These are phyloP conservation scores for Sus scrofa DNA, from an alignment of 2,113 vertebrate species.

Conservation along the genomic window DNA sequence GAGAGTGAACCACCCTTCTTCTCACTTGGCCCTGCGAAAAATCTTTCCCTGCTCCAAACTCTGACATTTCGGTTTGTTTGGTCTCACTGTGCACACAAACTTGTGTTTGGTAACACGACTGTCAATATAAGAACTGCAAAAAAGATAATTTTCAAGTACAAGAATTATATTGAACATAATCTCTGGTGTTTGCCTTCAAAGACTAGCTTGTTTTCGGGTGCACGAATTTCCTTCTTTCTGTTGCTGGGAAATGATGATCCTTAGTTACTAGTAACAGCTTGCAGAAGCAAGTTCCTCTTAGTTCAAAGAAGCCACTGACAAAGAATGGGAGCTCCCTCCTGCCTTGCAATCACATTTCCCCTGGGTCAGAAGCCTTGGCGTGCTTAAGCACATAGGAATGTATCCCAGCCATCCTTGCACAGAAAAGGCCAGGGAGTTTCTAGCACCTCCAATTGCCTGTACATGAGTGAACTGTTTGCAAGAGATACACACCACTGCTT, in stretches of 20 bases:
- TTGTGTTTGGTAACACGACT: background rate
- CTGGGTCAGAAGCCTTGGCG: background rate
- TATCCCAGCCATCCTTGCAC: background rate
- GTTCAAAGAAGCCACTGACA: background rate
- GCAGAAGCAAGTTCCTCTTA: background rate
- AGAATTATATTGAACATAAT: background rate
- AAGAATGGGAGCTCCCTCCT: background rate
- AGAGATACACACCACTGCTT: background rate
- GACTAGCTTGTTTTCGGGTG: background rate
- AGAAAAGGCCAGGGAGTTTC: background rate
- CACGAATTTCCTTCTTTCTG: background rate
- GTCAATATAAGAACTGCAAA: background rate
- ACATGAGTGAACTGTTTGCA: background rate
- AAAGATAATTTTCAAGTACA: background rate
- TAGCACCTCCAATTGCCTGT: background rate
- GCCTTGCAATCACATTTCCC: background rate
- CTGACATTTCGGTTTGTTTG: background rate
- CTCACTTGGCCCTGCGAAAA: background rate
- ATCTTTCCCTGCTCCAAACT: background rate
- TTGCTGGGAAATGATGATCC: background rate
- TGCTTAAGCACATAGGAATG: background rate
- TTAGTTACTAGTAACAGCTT: background rate
- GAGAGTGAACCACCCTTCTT: fast-evolving
- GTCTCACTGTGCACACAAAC: background rate
- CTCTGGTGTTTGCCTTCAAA: background rate